These are phyloP conservation scores for Cirrhinus mrigala DNA, from an alignment of 2,797 vertebrate species.

Conservation along the genomic window DNA sequence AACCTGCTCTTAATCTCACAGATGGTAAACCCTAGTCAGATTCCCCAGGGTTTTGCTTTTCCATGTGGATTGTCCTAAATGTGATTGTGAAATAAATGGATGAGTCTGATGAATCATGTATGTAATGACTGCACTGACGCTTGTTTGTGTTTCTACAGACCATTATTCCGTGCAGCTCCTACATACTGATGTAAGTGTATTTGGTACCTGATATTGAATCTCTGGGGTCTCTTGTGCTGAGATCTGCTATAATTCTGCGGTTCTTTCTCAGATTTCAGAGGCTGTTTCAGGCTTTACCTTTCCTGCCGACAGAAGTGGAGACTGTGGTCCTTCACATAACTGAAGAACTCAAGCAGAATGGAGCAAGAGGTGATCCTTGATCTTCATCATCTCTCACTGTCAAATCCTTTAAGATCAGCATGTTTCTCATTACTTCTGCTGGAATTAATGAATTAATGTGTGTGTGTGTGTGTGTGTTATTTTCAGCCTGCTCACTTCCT, in stretches of 20 bases:
- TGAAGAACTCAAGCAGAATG: not conserved
- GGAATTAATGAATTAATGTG: not conserved
- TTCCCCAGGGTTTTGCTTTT: not conserved
- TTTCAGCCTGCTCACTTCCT: not conserved
- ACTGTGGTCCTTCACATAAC: not conserved
- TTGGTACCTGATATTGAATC: not conserved
- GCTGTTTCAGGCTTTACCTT: not conserved
- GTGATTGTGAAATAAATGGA: not conserved
- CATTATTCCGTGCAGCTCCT: not conserved
- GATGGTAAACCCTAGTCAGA: constrained; percentile 50
- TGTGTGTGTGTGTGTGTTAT: no score
- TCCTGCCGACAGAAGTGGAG: not conserved
- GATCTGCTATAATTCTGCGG: not conserved
- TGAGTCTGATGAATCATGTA: not conserved
- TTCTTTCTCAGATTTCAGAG: not conserved
- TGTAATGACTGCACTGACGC: not conserved
- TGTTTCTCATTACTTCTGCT: not conserved
- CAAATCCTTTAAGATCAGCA: not conserved
- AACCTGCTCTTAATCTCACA: constrained; percentile 10
- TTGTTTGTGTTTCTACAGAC: not conserved
- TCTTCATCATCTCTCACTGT: not conserved
- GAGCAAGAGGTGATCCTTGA: not conserved
- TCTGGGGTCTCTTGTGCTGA: not conserved
- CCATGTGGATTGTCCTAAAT: not conserved
- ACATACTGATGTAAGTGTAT: not conserved